Evolutionary conservation across 2,113 vertebrate genomes (phyloP).

Genomic region (Sapajus apella): DNA sequence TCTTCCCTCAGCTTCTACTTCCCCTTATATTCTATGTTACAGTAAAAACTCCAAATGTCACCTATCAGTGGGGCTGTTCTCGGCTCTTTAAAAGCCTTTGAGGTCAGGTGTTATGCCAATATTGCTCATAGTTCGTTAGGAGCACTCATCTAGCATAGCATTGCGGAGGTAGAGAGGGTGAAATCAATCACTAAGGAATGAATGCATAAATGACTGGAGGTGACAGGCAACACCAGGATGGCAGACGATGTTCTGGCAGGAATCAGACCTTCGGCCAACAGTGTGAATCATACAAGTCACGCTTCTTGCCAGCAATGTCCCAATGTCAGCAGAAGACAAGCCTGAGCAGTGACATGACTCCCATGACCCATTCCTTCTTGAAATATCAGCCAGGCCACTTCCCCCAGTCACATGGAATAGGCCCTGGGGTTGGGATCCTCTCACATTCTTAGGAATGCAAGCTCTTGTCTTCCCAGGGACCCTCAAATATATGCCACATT

Average conservation of each 20-base stretch:
- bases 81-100: neutral
- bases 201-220: neutral
- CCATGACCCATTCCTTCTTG: slow-evolving; percentile 1
- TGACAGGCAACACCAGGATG: neutral
- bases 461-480: slow-evolving; percentile 75
- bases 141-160: neutral
- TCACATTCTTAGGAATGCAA: slow-evolving; percentile 71
- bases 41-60: neutral
- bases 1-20: neutral
- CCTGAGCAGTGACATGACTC: accelerated
- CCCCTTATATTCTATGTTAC: neutral
- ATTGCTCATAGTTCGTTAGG: neutral
- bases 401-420: neutral
- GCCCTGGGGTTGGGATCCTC: slow-evolving; percentile 43
- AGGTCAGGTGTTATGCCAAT: neutral
- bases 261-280: neutral
- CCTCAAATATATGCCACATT: slow-evolving; percentile 60
- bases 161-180: accelerated
- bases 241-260: neutral
- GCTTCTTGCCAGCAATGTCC: neutral
- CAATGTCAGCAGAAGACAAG: neutral
- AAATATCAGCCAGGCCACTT: slow-evolving; percentile 50
- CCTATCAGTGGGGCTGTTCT: neutral
- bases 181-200: too few species aligned
- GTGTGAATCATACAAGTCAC: neutral